Percentiles rank a stretch among this genome's conserved stretches.
phyloP scores from a whole-genome alignment of 2,113 vertebrate genomes.

The Psilopsiagon aymara region DNA sequence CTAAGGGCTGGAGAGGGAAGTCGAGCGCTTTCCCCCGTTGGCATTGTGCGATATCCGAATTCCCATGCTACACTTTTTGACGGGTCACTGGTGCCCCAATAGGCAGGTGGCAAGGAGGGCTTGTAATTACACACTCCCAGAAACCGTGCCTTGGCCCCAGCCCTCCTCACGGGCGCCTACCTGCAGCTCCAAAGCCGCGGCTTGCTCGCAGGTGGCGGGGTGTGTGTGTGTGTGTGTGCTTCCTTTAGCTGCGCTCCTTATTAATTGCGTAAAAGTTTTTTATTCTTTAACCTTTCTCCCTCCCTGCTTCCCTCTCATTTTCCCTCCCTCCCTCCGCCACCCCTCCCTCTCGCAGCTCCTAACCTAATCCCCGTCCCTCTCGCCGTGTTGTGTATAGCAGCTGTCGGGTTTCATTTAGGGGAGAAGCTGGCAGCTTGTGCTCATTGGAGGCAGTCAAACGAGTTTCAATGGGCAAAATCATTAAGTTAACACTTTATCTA shows the following conservation, averaged over 20 bases:
- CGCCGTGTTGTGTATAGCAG: conserved; percentile 85
- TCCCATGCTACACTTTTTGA: conserved; percentile 99
- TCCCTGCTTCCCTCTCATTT: background rate
- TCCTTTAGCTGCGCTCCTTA: background rate
- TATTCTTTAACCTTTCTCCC: background rate
- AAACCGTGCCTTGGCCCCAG: conserved; percentile 33
- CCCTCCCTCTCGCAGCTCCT: conserved; percentile 22
- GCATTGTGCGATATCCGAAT: conserved; percentile 85
- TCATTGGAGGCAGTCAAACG: conserved; percentile 84
- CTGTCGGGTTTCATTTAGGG: conserved; percentile 86
- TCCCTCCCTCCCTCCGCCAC: background rate
- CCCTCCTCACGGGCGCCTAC: conserved; percentile 41
- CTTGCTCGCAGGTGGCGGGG: background rate
- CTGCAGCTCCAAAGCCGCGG: background rate
- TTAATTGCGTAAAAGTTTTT: conserved; percentile 54
- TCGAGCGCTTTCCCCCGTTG: conserved; percentile 79
- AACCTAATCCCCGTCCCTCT: conserved; percentile 83
- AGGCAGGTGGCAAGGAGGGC: conserved; percentile 93
- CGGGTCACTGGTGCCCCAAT: conserved; percentile 98
- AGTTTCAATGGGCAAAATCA: conserved; percentile 85
- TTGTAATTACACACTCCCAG: conserved; percentile 88
- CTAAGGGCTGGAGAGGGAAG: conserved; percentile 43
- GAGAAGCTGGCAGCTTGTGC: conserved; percentile 86
- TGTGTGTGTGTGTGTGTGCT: background rate
- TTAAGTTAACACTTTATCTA: conserved; percentile 93